Percentiles rank a stretch among this genome's conserved stretches.
Conservation (phyloP, 1,140 invertebrate genomes). For the Oreohelix idahoensis region DNA sequence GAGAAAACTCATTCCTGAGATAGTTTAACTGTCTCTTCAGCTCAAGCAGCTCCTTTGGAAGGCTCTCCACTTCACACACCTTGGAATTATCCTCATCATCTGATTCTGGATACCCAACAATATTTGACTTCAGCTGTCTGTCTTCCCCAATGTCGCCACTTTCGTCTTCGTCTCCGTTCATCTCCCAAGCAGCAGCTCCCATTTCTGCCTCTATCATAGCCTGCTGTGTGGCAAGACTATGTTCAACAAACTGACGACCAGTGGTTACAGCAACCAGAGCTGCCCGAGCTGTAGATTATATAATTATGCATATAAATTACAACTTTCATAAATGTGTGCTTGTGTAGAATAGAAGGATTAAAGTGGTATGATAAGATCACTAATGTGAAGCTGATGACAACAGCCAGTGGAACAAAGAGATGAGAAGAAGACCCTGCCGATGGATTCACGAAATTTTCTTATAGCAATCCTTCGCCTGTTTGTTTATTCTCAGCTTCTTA, state of each 20-base stretch:
- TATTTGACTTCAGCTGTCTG: slow-evolving; percentile 47
- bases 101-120: slow-evolving; percentile 50
- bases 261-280: slow-evolving; percentile 43
- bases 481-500: too few relatives aligned
- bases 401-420: too few relatives aligned
- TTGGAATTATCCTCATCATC: slow-evolving; percentile 49
- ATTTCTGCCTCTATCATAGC: neutral
- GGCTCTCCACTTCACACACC: slow-evolving; percentile 29
- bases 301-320: too few relatives aligned
- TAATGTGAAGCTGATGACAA: too few relatives aligned
- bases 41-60: slow-evolving; percentile 58
- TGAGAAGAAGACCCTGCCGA: too few relatives aligned
- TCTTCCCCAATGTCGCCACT: slow-evolving; percentile 21
- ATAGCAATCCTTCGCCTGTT: too few relatives aligned
- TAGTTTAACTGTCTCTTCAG: slow-evolving; percentile 62
- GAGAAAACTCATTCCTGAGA: slow-evolving; percentile 65
- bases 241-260: slow-evolving; percentile 22
- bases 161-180: slow-evolving; percentile 18
- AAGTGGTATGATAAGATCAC: too few relatives aligned
- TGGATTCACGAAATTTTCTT: too few relatives aligned
- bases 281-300: slow-evolving; percentile 48
- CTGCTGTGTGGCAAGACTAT: slow-evolving; percentile 25
- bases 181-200: neutral
- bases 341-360: too few relatives aligned
- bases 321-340: too few relatives aligned